These are phyloP conservation scores for Magallana gigas DNA, from an alignment of 1,140 invertebrate genomes.

Conservation along the genomic window DNA sequence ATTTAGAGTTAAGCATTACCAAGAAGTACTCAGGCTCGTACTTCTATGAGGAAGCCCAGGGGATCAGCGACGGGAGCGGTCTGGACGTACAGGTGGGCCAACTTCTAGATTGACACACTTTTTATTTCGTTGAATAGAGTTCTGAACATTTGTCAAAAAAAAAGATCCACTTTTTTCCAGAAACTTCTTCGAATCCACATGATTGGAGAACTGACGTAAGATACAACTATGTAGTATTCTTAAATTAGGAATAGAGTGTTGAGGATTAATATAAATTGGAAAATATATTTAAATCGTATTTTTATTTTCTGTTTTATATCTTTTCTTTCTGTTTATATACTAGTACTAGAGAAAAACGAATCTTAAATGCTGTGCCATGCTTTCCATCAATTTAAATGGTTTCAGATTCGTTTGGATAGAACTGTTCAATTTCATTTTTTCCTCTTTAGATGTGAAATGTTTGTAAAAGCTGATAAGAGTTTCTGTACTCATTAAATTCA, in stretches of 20 bases:
- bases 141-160: not conserved
- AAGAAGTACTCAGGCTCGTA: conserved; percentile 60
- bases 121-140: not conserved
- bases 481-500: not conserved
- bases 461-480: no score
- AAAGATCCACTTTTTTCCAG: conserved; percentile 51
- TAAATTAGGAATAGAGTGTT: no score
- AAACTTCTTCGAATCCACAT: conserved; percentile 68
- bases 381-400: no score
- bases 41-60: conserved; percentile 68
- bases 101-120: not conserved
- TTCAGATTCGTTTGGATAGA: no score
- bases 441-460: not conserved
- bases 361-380: no score
- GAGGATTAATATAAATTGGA: no score
- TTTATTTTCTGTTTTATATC: no score
- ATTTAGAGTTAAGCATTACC: conserved; percentile 67
- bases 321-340: not conserved
- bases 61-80: conserved; percentile 70
- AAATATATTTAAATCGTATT: no score
- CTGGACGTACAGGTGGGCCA: conserved; percentile 64
- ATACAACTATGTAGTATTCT: not conserved
- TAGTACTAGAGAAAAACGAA: no score
- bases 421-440: not conserved
- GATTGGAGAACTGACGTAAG: conserved; percentile 72